These are phyloP conservation scores for Sebastes oblongus DNA, from an alignment of 2,797 vertebrate genomes.

Conservation along the genomic window DNA sequence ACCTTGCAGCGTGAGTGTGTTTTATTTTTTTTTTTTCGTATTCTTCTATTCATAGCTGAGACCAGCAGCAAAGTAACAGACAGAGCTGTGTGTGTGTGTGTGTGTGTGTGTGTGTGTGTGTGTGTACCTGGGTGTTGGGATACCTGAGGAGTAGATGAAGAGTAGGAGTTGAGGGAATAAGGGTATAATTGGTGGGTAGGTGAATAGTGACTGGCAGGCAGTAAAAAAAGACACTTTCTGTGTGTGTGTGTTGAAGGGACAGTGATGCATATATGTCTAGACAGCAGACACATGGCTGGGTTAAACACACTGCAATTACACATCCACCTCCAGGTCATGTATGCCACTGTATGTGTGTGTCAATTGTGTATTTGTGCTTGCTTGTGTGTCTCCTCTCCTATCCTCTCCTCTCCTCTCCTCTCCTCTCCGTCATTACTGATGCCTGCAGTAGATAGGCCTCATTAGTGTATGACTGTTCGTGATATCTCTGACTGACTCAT, in stretches of 20 bases:
- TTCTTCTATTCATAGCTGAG: conserved; percentile 29
- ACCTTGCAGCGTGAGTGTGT: not conserved
- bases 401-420: conserved; percentile 18
- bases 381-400: conserved; percentile 13
- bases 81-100: conserved; percentile 17
- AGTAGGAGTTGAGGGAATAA: conserved; percentile 44
- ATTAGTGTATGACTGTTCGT: conserved; percentile 76
- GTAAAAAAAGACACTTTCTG: conserved; percentile 21
- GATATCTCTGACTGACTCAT: conserved; percentile 78
- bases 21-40: not conserved
- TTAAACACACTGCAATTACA: conserved; percentile 83
- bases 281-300: conserved; percentile 78
- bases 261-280: conserved; percentile 75
- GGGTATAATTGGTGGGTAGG: conserved; percentile 50
- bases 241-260: conserved; percentile 35
- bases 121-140: not conserved
- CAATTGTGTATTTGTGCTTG: conserved; percentile 19
- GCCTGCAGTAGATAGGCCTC: conserved; percentile 73
- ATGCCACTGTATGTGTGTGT: conserved; percentile 53
- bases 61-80: conserved; percentile 2
- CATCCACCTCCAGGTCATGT: conserved; percentile 73
- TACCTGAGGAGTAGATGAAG: conserved; percentile 42
- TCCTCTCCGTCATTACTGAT: conserved; percentile 47
- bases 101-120: conserved; percentile 24
- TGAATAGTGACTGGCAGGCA: conserved; percentile 48